Evolutionary conservation across 2,888 invertebrate species (phyloP).

Genomic region (Torymus auratus): DNA sequence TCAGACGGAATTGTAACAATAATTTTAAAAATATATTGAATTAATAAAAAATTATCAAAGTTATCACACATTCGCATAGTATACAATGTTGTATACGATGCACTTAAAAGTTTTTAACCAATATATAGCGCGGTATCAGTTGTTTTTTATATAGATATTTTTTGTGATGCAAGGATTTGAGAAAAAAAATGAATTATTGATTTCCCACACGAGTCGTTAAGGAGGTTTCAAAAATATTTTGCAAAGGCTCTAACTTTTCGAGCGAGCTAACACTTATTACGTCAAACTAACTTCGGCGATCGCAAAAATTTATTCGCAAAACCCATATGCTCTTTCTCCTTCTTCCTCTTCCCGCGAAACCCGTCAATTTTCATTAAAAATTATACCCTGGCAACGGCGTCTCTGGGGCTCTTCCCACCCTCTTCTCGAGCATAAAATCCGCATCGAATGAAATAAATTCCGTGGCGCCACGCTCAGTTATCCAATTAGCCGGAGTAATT

Average conservation of each 20-base stretch:
- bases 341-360: background rate
- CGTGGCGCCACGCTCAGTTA: conserved; percentile 72
- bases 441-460: conserved; percentile 52
- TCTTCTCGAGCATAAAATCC: conserved; percentile 18
- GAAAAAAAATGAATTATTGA: background rate
- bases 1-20: too few relatives aligned
- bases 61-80: background rate
- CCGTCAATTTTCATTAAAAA: conserved; percentile 55
- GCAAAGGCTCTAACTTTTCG: background rate
- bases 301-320: conserved; percentile 15
- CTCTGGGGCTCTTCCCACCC: conserved; percentile 28
- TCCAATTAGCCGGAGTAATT: conserved; percentile 75
- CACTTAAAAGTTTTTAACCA: background rate
- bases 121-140: background rate
- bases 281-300: conserved; percentile 26
- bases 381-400: conserved; percentile 35
- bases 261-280: conserved; percentile 12
- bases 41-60: too few relatives aligned
- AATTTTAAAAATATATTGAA: too few relatives aligned
- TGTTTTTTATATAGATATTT: conserved; percentile 12
- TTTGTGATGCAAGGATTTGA: background rate
- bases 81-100: conserved; percentile 20
- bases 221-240: background rate
- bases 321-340: background rate
- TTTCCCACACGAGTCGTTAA: conserved; percentile 22